Base-by-base conservation (phyloP, 1,140 invertebrate genomes). In the Metopolophium dirhodum region DNA sequence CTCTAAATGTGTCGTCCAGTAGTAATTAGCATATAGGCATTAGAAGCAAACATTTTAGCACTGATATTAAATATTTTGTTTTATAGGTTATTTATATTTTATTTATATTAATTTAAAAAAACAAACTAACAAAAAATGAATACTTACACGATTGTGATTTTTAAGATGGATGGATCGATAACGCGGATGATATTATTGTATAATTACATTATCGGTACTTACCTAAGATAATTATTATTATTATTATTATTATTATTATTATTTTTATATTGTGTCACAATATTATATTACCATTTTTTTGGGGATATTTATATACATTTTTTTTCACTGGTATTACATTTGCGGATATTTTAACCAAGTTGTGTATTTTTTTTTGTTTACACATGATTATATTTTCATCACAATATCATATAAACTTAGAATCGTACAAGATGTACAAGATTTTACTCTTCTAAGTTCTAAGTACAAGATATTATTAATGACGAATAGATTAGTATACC, bases 1-100 rank as follows among this genome's bases (percentile, higher is more conserved):
- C 49, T 86, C 35, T 93, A 35, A 57, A 86, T 93, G 91, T 93
- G 91, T 93, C 91, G 91, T 92, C 91, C 91, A 92, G 91, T 92
- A 92, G 91, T 92, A 54, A 82, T 92, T 92, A 92, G 91, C 82
- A 92, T 87, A 87, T 92, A 92, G 91, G 91, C 77, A 92, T 92
- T 92, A 92, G 91, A 92, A 91, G 90, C 90, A 91, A 91, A 85
- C 20, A 47, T 77, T 91, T 91, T 91, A 91, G 88, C 88, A 90
- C 88, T 45, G 88, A 90, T 90, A 89, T 89, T 77, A 77, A 86
- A 86, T 41, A 54, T 89, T 89, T 61, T 90, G 14, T 90, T 90
- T 89, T 89, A 89, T 89, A 89, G n/a, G 51, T 89, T 54, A 57
- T 54, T 37, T 49, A n/a, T 18, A 51, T 86, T 86, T 47, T 47